These are phyloP conservation scores for Thysanoteuthis rhombus DNA, from an alignment of 2,888 invertebrate genomes.

Conservation along the genomic window DNA sequence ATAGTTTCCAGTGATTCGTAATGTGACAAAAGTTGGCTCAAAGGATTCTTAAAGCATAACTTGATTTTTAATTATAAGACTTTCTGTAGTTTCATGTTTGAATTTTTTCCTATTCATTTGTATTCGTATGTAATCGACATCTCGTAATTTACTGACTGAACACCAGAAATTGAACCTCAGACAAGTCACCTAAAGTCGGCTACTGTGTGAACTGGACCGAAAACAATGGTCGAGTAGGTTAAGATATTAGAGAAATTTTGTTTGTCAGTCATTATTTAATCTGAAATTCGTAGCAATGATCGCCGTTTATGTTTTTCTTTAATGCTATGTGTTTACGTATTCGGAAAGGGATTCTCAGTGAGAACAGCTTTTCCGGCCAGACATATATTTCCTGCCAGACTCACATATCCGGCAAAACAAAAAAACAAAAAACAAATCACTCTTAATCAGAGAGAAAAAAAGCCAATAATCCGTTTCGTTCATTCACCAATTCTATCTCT, in stretches of 20 bases:
- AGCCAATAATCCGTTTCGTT: background rate
- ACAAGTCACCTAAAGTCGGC: too few species aligned
- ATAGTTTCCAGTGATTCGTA: too few species aligned
- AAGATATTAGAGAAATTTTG: background rate
- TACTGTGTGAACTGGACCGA: background rate
- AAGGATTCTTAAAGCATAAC: too few species aligned
- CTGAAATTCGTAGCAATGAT: background rate
- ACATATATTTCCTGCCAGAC: slow-evolving; percentile 12
- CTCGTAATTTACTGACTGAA: too few species aligned
- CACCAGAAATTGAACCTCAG: too few species aligned
- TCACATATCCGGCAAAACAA: background rate
- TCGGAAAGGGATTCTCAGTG: background rate
- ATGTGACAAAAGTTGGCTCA: too few species aligned
- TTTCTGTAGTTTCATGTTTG: too few species aligned
- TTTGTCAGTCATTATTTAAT: background rate
- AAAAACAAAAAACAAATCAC: too few species aligned
- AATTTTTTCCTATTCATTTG: too few species aligned
- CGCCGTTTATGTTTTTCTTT: background rate
- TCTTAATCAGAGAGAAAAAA: background rate
- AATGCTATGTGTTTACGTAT: background rate
- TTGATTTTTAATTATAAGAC: too few species aligned
- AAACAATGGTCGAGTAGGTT: background rate
- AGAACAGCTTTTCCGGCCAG: background rate
- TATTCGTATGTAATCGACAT: too few species aligned
- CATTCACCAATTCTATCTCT: background rate